Evolutionary conservation across 1,140 invertebrate species (phyloP).

Genomic region (Tetraneura akinire): DNA sequence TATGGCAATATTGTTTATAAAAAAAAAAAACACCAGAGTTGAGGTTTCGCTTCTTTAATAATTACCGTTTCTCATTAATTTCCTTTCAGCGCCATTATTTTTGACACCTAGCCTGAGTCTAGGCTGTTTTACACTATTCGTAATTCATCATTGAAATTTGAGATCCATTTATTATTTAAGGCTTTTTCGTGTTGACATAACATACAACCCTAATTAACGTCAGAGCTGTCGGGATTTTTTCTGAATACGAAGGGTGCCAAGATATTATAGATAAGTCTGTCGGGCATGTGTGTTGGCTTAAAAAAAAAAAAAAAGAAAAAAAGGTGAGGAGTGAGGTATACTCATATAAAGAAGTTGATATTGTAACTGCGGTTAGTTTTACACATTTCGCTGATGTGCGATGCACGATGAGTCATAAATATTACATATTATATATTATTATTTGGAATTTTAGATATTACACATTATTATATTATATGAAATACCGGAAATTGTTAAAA

Average conservation of each 20-base stretch:
- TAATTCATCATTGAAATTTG: conserved; percentile 34
- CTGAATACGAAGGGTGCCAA: conserved; percentile 35
- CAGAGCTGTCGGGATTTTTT: conserved; percentile 32
- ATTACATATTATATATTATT: too few relatives aligned
- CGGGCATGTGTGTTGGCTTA: conserved; percentile 27
- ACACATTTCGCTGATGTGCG: not conserved
- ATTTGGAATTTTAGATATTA: too few relatives aligned
- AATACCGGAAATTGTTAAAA: too few relatives aligned
- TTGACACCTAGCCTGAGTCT: conserved; percentile 37
- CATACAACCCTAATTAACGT: conserved; percentile 51
- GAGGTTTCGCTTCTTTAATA: conserved; percentile 13
- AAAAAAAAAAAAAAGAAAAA: not conserved
- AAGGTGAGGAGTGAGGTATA: not conserved
- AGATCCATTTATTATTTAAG: conserved; percentile 50
- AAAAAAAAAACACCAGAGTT: conserved; percentile 6
- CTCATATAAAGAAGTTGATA: too few relatives aligned
- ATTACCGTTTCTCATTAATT: conserved; percentile 35
- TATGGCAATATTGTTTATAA: not conserved
- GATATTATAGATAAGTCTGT: conserved; percentile 20
- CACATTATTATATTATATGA: too few relatives aligned
- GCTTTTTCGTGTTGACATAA: conserved; percentile 51
- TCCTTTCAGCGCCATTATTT: conserved; percentile 33
- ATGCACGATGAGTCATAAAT: too few relatives aligned
- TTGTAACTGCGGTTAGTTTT: conserved; percentile 25
- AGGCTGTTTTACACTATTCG: conserved; percentile 26